Evolutionary conservation across 2,797 vertebrate genomes (phyloP).

Genomic region (Chelonia mydas): DNA sequence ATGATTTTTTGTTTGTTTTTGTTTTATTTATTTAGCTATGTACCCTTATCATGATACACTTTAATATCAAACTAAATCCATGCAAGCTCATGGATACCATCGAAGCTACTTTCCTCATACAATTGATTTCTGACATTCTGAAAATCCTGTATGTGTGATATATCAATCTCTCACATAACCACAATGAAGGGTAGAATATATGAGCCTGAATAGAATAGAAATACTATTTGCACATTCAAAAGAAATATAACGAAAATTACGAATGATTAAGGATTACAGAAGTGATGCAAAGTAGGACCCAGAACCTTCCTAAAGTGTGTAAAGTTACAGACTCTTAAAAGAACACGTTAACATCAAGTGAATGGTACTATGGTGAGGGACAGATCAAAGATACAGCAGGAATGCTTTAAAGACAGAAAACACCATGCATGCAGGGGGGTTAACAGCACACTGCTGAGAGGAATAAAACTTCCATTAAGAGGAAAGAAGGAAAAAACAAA

Average conservation of each 20-base stretch:
- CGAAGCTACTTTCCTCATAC: not conserved
- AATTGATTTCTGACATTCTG: not conserved
- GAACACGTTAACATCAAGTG: conserved; percentile 24
- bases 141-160: not conserved
- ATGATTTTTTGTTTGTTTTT: conserved; percentile 32
- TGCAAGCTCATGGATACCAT: conserved; percentile 15
- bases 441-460: not conserved
- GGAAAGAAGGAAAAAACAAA: conserved; percentile 22
- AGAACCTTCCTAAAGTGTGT: conserved; percentile 40
- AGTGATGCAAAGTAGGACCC: conserved; percentile 39
- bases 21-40: conserved; percentile 44
- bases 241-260: conserved; percentile 53
- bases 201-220: conserved; percentile 1
- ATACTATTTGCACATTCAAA: conserved; percentile 57
- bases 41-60: conserved; percentile 12
- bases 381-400: conserved; percentile 44
- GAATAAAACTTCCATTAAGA: conserved; percentile 37
- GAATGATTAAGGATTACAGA: conserved; percentile 46
- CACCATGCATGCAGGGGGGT: not conserved
- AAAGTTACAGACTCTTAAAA: conserved; percentile 2
- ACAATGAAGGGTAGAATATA: conserved; percentile 6
- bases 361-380: not conserved
- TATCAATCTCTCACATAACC: not conserved
- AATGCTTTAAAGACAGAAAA: not conserved
- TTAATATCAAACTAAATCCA: conserved; percentile 48